Percentiles rank a stretch among this genome's conserved stretches.
These are phyloP conservation scores for Clitarchus hookeri DNA, from an alignment of 2,888 invertebrate species.

Conservation along the genomic window DNA sequence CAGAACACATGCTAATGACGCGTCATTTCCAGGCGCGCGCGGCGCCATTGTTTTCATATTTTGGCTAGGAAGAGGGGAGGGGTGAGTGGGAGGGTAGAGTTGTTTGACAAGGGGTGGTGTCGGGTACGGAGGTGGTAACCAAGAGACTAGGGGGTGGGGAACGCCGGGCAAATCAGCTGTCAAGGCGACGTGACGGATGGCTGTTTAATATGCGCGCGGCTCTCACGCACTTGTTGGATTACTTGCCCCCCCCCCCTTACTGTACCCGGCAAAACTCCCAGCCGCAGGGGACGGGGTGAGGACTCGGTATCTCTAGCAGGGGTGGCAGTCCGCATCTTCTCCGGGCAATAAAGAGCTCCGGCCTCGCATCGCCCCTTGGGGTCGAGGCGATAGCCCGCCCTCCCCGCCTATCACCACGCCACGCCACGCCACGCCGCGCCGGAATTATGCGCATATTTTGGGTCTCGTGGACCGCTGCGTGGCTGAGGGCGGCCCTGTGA, in stretches of 20 bases:
- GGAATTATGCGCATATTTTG: slow-evolving; percentile 2
- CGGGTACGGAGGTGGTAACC: not conserved
- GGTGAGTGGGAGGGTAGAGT: not conserved
- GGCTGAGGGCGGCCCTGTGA: not conserved
- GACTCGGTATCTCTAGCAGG: not conserved
- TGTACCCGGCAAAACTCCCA: not conserved
- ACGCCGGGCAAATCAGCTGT: slow-evolving; percentile 34
- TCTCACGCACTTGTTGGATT: slow-evolving; percentile 4
- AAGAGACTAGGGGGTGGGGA: not conserved
- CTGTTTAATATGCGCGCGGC: slow-evolving; percentile 35
- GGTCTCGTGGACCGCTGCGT: not conserved
- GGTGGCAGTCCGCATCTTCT: not conserved
- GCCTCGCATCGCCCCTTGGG: not conserved
- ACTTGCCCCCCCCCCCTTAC: not conserved
- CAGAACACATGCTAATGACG: slow-evolving; percentile 1
- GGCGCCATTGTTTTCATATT: slow-evolving; percentile 2
- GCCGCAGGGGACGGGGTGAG: not conserved
- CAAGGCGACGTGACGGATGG: slow-evolving; percentile 36
- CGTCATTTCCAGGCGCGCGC: not conserved
- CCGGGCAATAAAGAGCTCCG: not conserved
- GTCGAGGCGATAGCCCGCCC: not conserved
- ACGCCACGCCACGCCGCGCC: not conserved
- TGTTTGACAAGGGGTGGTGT: slow-evolving; percentile 7
- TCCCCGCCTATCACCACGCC: too few relatives aligned
- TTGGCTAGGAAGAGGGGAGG: not conserved